Percentiles rank a stretch among this genome's conserved stretches.
Conservation (phyloP, 2,113 vertebrate genomes). For the Chaetodon auriga region DNA sequence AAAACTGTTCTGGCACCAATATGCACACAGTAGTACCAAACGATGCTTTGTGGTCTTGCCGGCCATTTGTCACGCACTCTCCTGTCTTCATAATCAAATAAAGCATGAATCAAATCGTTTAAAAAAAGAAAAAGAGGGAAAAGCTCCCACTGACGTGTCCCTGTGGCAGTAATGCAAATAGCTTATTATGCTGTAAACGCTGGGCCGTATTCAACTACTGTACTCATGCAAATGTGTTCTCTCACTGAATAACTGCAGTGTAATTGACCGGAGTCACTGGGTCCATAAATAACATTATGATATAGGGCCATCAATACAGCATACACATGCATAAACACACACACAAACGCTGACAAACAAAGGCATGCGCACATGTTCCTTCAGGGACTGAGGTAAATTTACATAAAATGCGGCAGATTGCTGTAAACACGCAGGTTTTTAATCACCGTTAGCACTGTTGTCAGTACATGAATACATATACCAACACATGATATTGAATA, state of each 20-base stretch:
- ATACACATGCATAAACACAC: constrained; percentile 19
- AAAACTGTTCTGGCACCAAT: constrained; percentile 9
- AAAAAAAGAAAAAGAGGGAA: neutral
- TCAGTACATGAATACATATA: constrained; percentile 14
- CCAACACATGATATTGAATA: constrained; percentile 13
- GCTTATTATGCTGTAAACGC: constrained; percentile 66
- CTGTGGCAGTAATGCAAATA: constrained; percentile 58
- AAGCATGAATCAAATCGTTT: constrained; percentile 53
- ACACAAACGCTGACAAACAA: neutral
- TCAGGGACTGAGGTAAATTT: constrained; percentile 33
- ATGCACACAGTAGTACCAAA: constrained; percentile 26
- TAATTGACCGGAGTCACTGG: constrained; percentile 54
- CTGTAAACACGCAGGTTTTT: constrained; percentile 15
- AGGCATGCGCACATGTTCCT: constrained; percentile 15
- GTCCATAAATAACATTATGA: constrained; percentile 59
- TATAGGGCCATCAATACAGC: constrained; percentile 49
- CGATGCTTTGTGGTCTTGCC: constrained; percentile 33
- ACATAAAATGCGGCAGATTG: constrained; percentile 18
- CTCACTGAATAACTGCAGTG: constrained; percentile 49
- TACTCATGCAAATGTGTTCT: constrained; percentile 65
- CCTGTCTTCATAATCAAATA: constrained; percentile 59
- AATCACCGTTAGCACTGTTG: constrained; percentile 17
- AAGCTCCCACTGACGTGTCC: constrained; percentile 46
- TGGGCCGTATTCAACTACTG: constrained; percentile 48
- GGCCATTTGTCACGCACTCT: constrained; percentile 41